These are phyloP conservation scores for Chromoteleia sp. DNA, from an alignment of 2,888 invertebrate species.

Conservation along the genomic window DNA sequence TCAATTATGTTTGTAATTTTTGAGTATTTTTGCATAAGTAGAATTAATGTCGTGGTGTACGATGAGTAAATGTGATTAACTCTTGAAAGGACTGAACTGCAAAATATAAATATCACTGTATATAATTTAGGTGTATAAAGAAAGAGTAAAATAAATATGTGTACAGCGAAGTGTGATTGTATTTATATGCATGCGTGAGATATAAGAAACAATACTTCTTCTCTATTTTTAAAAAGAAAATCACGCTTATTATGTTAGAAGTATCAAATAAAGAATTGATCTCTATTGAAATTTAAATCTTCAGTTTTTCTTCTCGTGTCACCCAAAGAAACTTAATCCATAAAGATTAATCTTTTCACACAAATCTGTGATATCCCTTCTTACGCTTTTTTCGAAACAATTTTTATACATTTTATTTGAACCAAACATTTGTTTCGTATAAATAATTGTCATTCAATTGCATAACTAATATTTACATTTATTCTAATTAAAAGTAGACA, in stretches of 20 bases:
- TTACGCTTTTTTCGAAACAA: neutral
- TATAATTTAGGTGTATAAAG: constrained; percentile 17
- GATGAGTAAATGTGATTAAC: constrained; percentile 65
- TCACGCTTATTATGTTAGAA: constrained; percentile 83
- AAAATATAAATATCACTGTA: constrained; percentile 48
- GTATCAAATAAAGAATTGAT: constrained; percentile 84
- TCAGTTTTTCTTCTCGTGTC: constrained; percentile 60
- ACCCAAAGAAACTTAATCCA: constrained; percentile 12
- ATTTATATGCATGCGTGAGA: constrained; percentile 79
- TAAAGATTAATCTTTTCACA: neutral
- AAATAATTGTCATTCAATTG: too few relatives aligned
- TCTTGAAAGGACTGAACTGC: constrained; percentile 57
- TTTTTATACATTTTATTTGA: neutral
- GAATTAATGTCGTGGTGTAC: constrained; percentile 46
- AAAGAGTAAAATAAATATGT: constrained; percentile 47
- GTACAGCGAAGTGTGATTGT: constrained; percentile 72
- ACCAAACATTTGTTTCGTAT: neutral
- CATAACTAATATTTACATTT: too few relatives aligned
- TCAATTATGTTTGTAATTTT: too few relatives aligned
- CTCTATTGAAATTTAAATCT: constrained; percentile 80
- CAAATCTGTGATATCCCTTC: too few relatives aligned
- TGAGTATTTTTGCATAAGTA: constrained; percentile 57
- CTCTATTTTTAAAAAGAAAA: constrained; percentile 82
- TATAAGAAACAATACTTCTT: constrained; percentile 78
- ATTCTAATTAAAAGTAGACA: too few relatives aligned